Conservation (phyloP, 2,888 invertebrate genomes). For the Nephrotoma guestfalica region DNA sequence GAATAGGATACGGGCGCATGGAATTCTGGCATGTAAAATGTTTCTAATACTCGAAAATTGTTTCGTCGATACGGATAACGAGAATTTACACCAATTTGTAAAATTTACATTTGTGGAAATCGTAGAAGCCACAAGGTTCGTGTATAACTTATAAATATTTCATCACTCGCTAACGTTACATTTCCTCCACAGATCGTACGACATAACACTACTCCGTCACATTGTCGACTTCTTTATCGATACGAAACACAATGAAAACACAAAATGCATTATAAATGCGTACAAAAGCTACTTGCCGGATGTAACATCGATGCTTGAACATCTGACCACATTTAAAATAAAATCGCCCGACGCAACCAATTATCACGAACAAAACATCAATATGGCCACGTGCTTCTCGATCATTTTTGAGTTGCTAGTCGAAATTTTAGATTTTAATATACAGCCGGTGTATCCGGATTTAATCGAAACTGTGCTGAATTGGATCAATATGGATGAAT, state of each 20-base stretch:
- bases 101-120: constrained; percentile 11
- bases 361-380: constrained; percentile 8
- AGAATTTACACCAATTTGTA: constrained; percentile 11
- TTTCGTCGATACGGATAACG: constrained; percentile 6
- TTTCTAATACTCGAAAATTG: constrained; percentile 11
- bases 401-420: background rate
- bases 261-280: constrained; percentile 6
- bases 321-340: background rate
- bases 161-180: background rate
- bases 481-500: background rate
- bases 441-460: background rate
- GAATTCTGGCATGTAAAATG: constrained; percentile 11
- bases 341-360: background rate
- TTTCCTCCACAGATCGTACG: background rate
- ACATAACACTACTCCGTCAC: constrained; percentile 8
- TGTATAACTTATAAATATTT: background rate
- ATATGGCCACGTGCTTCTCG: background rate
- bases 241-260: constrained; percentile 8
- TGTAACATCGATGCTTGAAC: background rate
- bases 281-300: constrained; percentile 9
- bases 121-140: constrained; percentile 8
- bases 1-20: constrained; percentile 6
- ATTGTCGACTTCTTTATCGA: constrained; percentile 12
- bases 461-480: constrained; percentile 18
- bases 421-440: background rate